Conservation (phyloP, 2,113 vertebrate genomes). For the Clupea harengus region DNA sequence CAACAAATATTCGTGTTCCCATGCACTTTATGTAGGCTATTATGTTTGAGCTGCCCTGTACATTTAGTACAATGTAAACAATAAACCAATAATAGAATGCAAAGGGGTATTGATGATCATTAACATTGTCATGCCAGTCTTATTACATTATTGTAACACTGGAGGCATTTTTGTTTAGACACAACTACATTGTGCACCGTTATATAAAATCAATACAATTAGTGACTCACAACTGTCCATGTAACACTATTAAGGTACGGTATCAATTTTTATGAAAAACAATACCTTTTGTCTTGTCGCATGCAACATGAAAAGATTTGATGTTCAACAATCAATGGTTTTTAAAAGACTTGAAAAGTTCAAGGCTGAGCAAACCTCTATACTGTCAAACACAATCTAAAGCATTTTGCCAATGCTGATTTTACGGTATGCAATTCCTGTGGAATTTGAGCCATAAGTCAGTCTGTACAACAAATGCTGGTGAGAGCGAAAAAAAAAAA, state of each 20-base stretch:
- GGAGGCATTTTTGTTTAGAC: not conserved
- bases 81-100: not conserved
- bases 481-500: not conserved
- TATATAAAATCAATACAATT: not conserved
- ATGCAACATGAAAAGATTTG: conserved; percentile 22
- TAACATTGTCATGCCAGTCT: not conserved
- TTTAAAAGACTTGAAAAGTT: not conserved
- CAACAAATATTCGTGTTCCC: not conserved
- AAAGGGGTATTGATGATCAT: not conserved
- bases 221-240: not conserved
- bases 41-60: not conserved
- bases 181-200: not conserved
- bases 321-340: conserved; percentile 2
- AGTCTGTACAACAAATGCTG: not conserved
- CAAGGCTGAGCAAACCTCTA: not conserved
- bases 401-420: conserved; percentile 3
- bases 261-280: conserved; percentile 17
- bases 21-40: not conserved
- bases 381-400: conserved; percentile 16
- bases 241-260: conserved; percentile 26
- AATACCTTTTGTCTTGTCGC: conserved; percentile 22
- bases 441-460: not conserved
- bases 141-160: not conserved
- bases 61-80: not conserved
- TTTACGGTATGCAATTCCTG: not conserved